Evolutionary conservation across 1,140 invertebrate genomes (phyloP), one percentile per base, ranked within the genome.

Genomic region (Trachymyrmex septentrionalis): DNA sequence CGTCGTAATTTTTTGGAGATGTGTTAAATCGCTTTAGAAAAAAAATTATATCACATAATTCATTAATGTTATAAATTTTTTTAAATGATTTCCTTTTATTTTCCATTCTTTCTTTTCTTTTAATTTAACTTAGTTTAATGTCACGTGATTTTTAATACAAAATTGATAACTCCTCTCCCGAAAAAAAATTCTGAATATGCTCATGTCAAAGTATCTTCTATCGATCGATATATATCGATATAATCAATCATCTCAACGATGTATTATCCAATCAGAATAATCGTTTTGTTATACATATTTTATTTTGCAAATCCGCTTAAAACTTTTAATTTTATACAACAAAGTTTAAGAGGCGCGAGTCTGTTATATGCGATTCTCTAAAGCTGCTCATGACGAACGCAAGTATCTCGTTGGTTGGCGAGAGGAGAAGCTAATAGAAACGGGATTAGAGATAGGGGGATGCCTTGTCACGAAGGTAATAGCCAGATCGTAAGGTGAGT

Each of bases 401-500:
- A 38, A 84, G 38, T 73, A 84, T 81, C 55, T 84, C 7, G 55
- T 73, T 61, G 67, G 55, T 24, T 50, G n/a, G 50, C n/a, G 48
- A 77, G 16, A 85, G 19, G 61, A 78, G 61, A 85, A 67, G 59
- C 71, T 66, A 78, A 85, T 64, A 78, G 82, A 85, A 66, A 57
- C 21, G 27, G 80, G 55, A 84, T 84, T 75, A 84, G 55, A 61
- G 57, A 75, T 44, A 19, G 55, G 44, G 34, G 53, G 53, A 16
- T 48, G n/a, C 24, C 24, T 10, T 61, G 69, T 84, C 80, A 84
- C 69, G 69, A 73, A 73, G 38, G 38, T 55, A 55, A 84, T 84
- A 82, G 80, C 69, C 14, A 48, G 80, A 48, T 72, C 69, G 71
- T 84, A 84, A 84, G 69, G 38, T 84, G 72, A 84, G 80, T 84